A percentile compares a stretch with the other conserved stretches of the same genome.
These are phyloP conservation scores for Metalampra italica DNA, from an alignment of 2,888 invertebrate genomes.

Conservation along the genomic window DNA sequence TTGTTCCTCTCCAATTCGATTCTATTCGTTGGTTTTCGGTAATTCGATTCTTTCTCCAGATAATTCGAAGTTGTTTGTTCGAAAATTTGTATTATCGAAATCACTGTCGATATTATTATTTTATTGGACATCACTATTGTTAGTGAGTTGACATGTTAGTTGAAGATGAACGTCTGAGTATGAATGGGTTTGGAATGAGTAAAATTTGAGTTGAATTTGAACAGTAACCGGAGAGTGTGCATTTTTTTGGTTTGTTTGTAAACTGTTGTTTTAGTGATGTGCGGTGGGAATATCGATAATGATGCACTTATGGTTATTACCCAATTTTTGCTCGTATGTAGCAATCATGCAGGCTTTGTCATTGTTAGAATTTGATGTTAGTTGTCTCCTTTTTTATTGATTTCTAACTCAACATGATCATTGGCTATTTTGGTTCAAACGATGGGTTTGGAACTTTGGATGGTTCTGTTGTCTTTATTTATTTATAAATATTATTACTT, in stretches of 20 bases:
- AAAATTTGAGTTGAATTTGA: conserved; percentile 38
- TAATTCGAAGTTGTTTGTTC: conserved; percentile 19
- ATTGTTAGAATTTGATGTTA: too few species aligned
- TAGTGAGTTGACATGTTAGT: conserved; percentile 16
- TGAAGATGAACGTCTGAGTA: conserved; percentile 2
- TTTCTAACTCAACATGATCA: too few species aligned
- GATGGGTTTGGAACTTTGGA: too few species aligned
- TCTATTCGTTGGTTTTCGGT: conserved; percentile 27
- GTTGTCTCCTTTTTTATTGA: too few species aligned
- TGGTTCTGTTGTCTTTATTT: too few species aligned
- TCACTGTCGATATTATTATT: conserved; percentile 31
- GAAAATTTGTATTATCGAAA: conserved; percentile 16
- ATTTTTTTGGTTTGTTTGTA: conserved; percentile 42
- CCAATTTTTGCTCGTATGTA: too few species aligned
- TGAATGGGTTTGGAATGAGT: conserved; percentile 19
- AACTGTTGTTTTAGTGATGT: conserved; percentile 24
- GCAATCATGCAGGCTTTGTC: too few species aligned
- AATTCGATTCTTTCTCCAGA: conserved; percentile 31
- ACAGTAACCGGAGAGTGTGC: conserved; percentile 23
- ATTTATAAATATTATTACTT: too few species aligned
- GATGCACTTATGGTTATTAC: too few species aligned
- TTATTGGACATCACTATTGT: conserved; percentile 41
- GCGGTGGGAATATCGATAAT: conserved; percentile 5
- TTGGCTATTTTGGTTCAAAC: too few species aligned
- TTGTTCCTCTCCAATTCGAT: conserved; percentile 44